These are phyloP conservation scores for Philonicus albiceps DNA, from an alignment of 2,888 invertebrate species.

Conservation along the genomic window DNA sequence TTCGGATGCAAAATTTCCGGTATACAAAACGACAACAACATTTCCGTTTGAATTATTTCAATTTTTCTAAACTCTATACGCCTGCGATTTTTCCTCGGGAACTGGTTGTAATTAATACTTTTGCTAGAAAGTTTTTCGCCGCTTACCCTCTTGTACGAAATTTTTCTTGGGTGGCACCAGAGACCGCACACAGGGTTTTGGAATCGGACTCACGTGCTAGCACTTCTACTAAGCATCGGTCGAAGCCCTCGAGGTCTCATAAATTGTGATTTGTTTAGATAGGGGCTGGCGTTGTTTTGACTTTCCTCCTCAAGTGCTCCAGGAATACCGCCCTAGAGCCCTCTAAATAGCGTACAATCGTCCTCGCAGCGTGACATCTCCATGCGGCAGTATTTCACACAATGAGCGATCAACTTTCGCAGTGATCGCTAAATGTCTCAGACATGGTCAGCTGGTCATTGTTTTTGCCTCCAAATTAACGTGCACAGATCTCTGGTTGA, in stretches of 20 bases:
- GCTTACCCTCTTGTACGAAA: background rate
- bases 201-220: background rate
- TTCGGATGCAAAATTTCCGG: background rate
- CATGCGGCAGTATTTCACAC: slow-evolving; percentile 27
- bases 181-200: background rate
- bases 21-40: background rate
- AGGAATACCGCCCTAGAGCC: background rate
- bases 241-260: background rate
- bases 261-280: slow-evolving; percentile 34
- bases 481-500: background rate
- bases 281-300: background rate
- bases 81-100: background rate
- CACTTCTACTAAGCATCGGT: background rate
- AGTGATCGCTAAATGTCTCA: slow-evolving; percentile 20
- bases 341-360: background rate
- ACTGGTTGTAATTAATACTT: background rate
- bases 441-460: slow-evolving; percentile 37
- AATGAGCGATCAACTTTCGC: slow-evolving; percentile 11
- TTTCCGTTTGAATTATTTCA: background rate
- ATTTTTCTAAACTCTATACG: background rate
- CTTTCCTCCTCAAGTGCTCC: background rate
- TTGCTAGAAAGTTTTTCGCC: slow-evolving; percentile 18
- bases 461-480: slow-evolving; percentile 33
- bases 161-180: background rate
- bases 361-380: slow-evolving; percentile 22